Evolutionary conservation across 2,888 invertebrate species (phyloP).

Genomic region (Spicauda simplicius): DNA sequence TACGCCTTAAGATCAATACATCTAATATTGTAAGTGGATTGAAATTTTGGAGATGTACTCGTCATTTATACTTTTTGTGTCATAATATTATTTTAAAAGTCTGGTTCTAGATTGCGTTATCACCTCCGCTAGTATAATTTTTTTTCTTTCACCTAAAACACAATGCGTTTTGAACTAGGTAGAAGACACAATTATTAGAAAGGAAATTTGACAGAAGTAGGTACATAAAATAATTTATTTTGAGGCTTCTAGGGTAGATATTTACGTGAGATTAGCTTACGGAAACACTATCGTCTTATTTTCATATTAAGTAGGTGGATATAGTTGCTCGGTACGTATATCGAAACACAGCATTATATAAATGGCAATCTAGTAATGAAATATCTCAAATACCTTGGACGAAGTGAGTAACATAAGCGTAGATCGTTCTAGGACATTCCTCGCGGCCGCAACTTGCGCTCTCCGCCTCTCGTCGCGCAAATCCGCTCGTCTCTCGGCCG

Average conservation of each 20-base stretch:
- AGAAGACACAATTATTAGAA: background rate
- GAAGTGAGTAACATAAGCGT: conserved; percentile 98
- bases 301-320: too few relatives aligned
- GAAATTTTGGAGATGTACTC: background rate
- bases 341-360: too few relatives aligned
- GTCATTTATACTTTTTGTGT: background rate
- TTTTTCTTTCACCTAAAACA: background rate
- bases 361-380: background rate
- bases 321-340: too few relatives aligned
- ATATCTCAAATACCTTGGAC: conserved; percentile 89
- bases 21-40: conserved; percentile 6
- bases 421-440: conserved; percentile 97
- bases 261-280: too few relatives aligned
- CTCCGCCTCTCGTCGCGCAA: conserved; percentile 96
- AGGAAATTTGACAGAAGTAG: too few relatives aligned
- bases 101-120: background rate
- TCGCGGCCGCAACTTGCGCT: conserved; percentile 98
- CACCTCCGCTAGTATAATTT: background rate
- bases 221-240: too few relatives aligned
- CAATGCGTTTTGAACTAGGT: background rate
- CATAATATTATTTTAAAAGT: background rate
- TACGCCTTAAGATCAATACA: conserved; percentile 48
- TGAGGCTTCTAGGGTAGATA: too few relatives aligned
- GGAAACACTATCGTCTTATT: background rate
- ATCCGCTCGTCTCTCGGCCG: conserved; percentile 92